Percentiles rank a stretch among this genome's conserved stretches.
Evolutionary conservation across 1,140 invertebrate species (phyloP).

Genomic region (Antheraea pernyi): DNA sequence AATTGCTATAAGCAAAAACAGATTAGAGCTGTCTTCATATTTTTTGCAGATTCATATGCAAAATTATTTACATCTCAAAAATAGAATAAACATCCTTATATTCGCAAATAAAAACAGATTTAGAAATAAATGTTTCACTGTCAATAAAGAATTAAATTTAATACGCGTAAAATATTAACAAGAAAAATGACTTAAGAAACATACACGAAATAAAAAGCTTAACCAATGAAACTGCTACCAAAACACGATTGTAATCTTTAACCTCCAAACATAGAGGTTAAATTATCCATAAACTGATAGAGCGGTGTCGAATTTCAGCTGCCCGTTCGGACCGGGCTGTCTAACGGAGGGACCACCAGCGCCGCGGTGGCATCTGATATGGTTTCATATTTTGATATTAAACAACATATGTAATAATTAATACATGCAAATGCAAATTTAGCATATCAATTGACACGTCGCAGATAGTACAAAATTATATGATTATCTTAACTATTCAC

Average conservation of each 20-base stretch:
- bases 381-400: neutral
- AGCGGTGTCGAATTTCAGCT: neutral
- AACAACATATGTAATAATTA: neutral
- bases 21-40: no score
- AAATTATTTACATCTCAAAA: no score
- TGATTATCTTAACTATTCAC: no score
- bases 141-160: no score
- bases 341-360: neutral
- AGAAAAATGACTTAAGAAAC: neutral
- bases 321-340: neutral
- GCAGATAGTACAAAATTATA: no score
- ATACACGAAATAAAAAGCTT: neutral
- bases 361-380: neutral
- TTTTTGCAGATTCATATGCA: no score
- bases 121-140: neutral
- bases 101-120: no score
- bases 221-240: neutral
- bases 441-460: no score
- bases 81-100: no score
- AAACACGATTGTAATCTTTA: neutral
- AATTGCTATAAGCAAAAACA: no score
- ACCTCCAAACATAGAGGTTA: neutral
- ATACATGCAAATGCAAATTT: no score
- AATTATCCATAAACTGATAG: neutral
- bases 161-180: neutral